These are phyloP conservation scores for Eurystomus glaucurus DNA, from an alignment of 2,797 vertebrate genomes.

Conservation along the genomic window DNA sequence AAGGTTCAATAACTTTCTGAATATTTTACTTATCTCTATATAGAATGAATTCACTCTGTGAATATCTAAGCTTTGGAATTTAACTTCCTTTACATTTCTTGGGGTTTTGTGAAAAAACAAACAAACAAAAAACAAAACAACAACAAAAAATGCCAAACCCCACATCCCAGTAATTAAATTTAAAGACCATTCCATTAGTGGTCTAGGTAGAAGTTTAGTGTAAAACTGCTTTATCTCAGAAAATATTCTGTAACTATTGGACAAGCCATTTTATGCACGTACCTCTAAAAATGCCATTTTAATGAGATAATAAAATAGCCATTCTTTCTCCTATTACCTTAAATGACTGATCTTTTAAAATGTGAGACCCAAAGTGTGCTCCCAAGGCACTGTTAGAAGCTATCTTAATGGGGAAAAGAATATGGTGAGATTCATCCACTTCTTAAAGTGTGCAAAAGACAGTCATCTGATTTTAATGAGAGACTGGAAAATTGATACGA, in stretches of 20 bases:
- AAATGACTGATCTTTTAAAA: background rate
- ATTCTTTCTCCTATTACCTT: background rate
- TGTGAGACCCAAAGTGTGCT: background rate
- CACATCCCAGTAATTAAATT: background rate
- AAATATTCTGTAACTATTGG: background rate
- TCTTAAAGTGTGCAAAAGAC: background rate
- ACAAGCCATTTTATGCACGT: background rate
- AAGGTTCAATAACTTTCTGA: background rate
- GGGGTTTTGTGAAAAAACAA: background rate
- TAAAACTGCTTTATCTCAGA: background rate
- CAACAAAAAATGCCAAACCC: background rate
- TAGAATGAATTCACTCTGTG: background rate
- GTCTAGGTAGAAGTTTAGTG: background rate
- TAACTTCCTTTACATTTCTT: background rate
- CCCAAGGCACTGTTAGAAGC: background rate
- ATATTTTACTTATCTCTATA: background rate
- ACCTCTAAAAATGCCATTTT: background rate
- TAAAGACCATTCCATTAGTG: background rate
- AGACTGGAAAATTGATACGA: background rate
- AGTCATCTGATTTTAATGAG: background rate
- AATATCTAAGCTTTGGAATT: background rate
- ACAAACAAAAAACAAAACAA: background rate
- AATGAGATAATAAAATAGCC: constrained; percentile 16
- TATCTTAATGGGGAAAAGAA: background rate
- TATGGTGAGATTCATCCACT: background rate